Evolutionary conservation across 1,140 invertebrate genomes (phyloP).

Genomic region (Hyles vespertilio): DNA sequence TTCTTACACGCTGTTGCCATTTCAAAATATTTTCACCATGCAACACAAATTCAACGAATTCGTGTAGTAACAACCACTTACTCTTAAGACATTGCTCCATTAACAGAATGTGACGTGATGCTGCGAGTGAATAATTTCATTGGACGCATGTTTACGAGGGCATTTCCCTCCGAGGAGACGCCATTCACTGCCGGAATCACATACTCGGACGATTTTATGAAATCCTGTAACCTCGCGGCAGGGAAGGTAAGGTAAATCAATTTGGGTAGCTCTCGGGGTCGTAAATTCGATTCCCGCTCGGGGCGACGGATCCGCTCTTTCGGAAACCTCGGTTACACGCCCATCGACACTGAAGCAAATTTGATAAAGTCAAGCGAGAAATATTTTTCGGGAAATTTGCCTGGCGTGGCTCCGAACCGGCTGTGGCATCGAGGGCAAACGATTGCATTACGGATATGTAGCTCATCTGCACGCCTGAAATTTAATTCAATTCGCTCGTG

Average conservation of each 20-base stretch:
- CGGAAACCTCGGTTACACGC: constrained; percentile 44
- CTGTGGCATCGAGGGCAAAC: neutral
- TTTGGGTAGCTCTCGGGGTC: constrained; percentile 52
- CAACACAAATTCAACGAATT: too few relatives aligned
- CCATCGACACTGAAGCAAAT: constrained; percentile 42
- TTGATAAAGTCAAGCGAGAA: constrained; percentile 39
- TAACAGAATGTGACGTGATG: too few relatives aligned
- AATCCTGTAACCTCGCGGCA: constrained; percentile 32
- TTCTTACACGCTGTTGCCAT: too few relatives aligned
- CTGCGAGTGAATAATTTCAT: constrained; percentile 1
- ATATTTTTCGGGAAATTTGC: constrained; percentile 45
- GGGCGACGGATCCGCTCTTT: constrained; percentile 42
- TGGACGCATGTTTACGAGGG: neutral
- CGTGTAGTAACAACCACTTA: too few relatives aligned
- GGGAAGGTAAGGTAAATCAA: constrained; percentile 53
- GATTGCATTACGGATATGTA: neutral
- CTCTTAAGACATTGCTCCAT: too few relatives aligned
- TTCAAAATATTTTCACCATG: too few relatives aligned
- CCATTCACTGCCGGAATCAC: neutral
- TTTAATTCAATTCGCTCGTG: too few relatives aligned
- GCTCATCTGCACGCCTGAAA: too few relatives aligned
- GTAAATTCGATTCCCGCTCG: constrained; percentile 62
- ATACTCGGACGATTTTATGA: constrained; percentile 11
- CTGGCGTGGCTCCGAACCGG: constrained; percentile 6
- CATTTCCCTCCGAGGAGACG: neutral